Evolutionary conservation across 2,113 vertebrate genomes (phyloP).

Genomic region (Alethe castanea): DNA sequence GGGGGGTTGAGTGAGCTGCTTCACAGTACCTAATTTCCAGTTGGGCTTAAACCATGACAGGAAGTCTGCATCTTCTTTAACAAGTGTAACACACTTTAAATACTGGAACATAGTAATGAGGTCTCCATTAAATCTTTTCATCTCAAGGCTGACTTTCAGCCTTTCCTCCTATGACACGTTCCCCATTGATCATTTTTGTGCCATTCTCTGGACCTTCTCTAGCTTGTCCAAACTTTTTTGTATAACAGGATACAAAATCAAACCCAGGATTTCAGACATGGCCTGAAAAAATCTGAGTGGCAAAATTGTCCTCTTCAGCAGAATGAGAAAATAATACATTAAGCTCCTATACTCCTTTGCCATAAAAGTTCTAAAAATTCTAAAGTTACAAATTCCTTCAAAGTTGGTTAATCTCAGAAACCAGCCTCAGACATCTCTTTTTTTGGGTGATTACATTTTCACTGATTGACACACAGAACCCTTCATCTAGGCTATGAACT

Average conservation of each 20-base stretch:
- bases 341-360: not conserved
- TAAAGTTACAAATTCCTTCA: slow-evolving; percentile 36
- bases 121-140: not conserved
- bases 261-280: not conserved
- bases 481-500: slow-evolving; percentile 54
- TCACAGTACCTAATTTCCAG: not conserved
- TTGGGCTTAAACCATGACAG: not conserved
- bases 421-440: slow-evolving; percentile 14
- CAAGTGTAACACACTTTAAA: not conserved
- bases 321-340: not conserved
- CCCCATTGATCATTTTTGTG: not conserved
- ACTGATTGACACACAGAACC: slow-evolving; percentile 61
- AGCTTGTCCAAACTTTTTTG: not conserved
- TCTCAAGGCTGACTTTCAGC: not conserved
- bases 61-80: not conserved
- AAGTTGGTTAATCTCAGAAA: slow-evolving; percentile 44
- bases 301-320: not conserved
- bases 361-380: slow-evolving; percentile 1
- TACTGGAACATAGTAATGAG: not conserved
- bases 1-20: not conserved
- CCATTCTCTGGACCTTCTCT: not conserved
- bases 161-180: not conserved
- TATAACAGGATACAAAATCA: not conserved
- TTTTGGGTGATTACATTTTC: slow-evolving; percentile 41
- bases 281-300: not conserved